phyloP scores from a whole-genome alignment of 2,797 vertebrate genomes.

The Ataeniobius toweri region DNA sequence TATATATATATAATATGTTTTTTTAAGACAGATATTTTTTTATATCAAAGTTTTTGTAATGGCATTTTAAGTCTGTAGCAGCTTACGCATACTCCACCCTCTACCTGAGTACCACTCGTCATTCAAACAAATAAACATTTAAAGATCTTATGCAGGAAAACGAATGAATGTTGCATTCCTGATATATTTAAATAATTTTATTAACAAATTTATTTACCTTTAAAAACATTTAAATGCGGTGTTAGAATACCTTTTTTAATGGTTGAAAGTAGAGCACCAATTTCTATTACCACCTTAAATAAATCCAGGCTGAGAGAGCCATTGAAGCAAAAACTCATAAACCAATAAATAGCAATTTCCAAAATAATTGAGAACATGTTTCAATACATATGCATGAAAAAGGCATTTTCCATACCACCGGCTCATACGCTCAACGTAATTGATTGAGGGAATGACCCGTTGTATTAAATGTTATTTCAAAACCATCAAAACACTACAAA shows the following conservation, averaged over 20 bases:
- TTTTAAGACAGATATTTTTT: not conserved
- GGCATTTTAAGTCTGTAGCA: not conserved
- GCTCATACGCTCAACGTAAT: conserved; percentile 94
- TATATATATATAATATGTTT: not conserved
- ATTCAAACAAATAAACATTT: not conserved
- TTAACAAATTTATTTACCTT: not conserved
- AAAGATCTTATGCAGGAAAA: not conserved
- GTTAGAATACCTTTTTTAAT: not conserved
- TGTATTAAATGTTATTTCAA: conserved; percentile 99
- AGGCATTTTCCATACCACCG: conserved; percentile 91
- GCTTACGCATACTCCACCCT: not conserved
- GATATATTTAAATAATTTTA: not conserved
- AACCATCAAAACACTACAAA: conserved; percentile 99
- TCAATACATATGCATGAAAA: conserved; percentile 99
- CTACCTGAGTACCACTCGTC: not conserved
- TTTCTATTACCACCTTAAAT: conserved; percentile 74
- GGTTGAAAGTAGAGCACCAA: conserved; percentile 1
- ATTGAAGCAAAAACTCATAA: conserved; percentile 87
- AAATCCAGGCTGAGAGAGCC: conserved; percentile 80
- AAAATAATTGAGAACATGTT: conserved; percentile 99
- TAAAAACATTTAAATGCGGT: not conserved
- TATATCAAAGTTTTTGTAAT: not conserved
- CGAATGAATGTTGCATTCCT: not conserved
- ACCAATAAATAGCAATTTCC: conserved; percentile 98
- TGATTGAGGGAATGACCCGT: conserved; percentile 99